Evolutionary conservation across 2,797 vertebrate species (phyloP).

Genomic region (Sebastes umbrosus): DNA sequence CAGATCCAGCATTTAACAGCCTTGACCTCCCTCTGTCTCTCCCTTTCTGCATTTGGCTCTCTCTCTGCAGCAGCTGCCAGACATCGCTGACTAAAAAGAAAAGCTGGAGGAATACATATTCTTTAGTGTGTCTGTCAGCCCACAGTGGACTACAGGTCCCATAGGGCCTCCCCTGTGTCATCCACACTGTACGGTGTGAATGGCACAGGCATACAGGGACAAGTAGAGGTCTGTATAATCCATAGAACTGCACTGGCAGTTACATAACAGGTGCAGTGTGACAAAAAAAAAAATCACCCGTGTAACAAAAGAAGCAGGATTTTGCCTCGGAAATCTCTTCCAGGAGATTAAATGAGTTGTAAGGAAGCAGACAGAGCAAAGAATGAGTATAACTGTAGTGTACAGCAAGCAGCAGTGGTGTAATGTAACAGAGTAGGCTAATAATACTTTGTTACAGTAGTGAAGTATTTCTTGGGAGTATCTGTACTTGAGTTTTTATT

Average conservation of each 20-base stretch:
- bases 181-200: constrained; percentile 5
- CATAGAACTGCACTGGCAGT: background rate
- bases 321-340: background rate
- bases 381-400: background rate
- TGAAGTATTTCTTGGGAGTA: no score
- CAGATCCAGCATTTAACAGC: constrained; percentile 46
- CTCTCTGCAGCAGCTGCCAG: constrained; percentile 28
- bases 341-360: background rate
- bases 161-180: constrained; percentile 2
- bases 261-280: constrained; percentile 3
- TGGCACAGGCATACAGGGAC: constrained; percentile 2
- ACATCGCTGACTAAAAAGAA: constrained; percentile 51
- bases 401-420: background rate
- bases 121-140: constrained; percentile 37
- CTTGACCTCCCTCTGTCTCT: constrained; percentile 41
- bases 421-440: no score
- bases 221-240: constrained; percentile 7
- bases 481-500: no score
- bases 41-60: constrained; percentile 22
- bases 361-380: background rate
- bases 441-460: no score
- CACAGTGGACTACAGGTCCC: constrained; percentile 12
- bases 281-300: background rate
- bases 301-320: background rate
- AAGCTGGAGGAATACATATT: constrained; percentile 44